Evolutionary conservation across 2,888 invertebrate genomes (phyloP).

Genomic region (Andrena fulva): DNA sequence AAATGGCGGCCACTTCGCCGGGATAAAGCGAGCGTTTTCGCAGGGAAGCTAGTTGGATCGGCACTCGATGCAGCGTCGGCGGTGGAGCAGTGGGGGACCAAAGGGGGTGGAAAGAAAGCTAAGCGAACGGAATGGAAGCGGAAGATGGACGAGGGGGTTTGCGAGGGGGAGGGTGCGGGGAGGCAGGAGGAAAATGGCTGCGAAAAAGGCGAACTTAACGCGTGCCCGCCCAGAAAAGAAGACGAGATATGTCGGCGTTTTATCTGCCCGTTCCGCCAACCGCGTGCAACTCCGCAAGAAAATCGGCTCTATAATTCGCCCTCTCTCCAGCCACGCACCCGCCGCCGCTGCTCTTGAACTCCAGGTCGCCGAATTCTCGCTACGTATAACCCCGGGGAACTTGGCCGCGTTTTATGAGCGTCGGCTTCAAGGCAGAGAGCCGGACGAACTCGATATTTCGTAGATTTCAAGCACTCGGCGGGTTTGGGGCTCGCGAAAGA

Average conservation of each 20-base stretch:
- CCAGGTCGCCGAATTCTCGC: slow-evolving; percentile 10
- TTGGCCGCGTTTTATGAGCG: slow-evolving; percentile 1
- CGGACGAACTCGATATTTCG: not conserved
- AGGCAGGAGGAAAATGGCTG: slow-evolving; percentile 53
- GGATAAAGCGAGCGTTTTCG: slow-evolving; percentile 74
- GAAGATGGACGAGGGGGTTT: slow-evolving; percentile 48
- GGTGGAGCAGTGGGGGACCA: slow-evolving; percentile 35
- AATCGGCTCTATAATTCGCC: slow-evolving; percentile 36
- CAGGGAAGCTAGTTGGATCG: slow-evolving; percentile 71
- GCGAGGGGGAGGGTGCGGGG: slow-evolving; percentile 1
- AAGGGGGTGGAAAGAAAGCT: slow-evolving; percentile 43
- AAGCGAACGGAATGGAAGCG: slow-evolving; percentile 52
- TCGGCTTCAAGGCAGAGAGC: not conserved
- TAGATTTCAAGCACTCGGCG: not conserved
- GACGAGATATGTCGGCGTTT: slow-evolving; percentile 54
- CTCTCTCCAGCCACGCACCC: not conserved
- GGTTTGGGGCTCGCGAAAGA: not conserved
- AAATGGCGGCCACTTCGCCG: slow-evolving; percentile 63
- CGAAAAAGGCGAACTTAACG: slow-evolving; percentile 54
- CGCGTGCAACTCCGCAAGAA: slow-evolving; percentile 35
- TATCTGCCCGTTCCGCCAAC: slow-evolving; percentile 43
- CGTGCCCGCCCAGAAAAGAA: slow-evolving; percentile 34
- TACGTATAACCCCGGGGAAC: not conserved
- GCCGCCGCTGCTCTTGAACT: not conserved
- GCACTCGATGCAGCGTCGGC: slow-evolving; percentile 67